phyloP scores from a whole-genome alignment of 2,113 vertebrate species.

The Menura novaehollandiae region DNA sequence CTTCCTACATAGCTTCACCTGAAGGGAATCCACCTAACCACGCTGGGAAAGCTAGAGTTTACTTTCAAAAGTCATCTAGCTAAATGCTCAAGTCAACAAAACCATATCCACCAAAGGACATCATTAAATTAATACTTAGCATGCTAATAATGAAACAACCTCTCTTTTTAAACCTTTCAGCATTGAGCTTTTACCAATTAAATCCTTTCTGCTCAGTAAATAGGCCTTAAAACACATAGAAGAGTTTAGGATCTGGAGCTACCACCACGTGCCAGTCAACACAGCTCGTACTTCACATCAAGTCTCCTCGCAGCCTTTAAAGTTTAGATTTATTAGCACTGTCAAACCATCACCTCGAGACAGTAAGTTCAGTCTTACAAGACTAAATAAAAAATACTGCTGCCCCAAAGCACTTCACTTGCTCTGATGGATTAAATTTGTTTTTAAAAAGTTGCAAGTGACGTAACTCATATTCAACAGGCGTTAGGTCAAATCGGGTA shows the following conservation, averaged over 20 bases:
- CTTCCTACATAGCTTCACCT: not conserved
- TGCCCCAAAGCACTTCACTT: not conserved
- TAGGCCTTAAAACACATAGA: not conserved
- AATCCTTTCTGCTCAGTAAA: not conserved
- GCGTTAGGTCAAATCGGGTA: not conserved
- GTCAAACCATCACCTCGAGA: not conserved
- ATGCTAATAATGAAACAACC: not conserved
- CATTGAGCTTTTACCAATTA: not conserved
- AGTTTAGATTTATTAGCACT: not conserved
- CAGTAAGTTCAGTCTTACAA: not conserved
- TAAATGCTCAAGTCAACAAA: not conserved
- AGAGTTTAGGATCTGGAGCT: not conserved
- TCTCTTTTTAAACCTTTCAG: not conserved
- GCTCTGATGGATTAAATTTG: not conserved
- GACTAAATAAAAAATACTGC: not conserved
- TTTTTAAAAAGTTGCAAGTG: not conserved
- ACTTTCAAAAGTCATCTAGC: not conserved
- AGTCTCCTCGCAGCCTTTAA: no score
- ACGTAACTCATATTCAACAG: not conserved
- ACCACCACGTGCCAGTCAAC: not conserved
- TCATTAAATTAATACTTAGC: not conserved
- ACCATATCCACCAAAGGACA: not conserved
- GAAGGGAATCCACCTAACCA: not conserved
- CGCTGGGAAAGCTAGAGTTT: accelerated
- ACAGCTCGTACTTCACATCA: accelerated